phyloP scores from a whole-genome alignment of 2,113 vertebrate species.

The Grus americana region DNA sequence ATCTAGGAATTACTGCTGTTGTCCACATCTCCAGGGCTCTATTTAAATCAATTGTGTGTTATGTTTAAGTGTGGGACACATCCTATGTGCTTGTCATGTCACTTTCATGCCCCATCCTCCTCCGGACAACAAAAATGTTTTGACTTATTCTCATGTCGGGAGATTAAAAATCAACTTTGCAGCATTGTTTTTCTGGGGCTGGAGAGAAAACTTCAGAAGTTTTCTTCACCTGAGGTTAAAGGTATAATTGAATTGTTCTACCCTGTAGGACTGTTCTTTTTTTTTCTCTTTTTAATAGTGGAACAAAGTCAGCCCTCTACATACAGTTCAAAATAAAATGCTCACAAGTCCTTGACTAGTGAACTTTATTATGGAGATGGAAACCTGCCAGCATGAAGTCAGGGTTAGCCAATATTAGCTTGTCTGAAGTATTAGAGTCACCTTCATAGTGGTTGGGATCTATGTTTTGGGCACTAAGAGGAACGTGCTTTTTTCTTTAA shows the following conservation, averaged over 20 bases:
- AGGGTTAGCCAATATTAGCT: slow-evolving; percentile 9
- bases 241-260: slow-evolving; percentile 32
- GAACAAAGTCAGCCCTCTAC: background rate
- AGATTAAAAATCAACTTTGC: background rate
- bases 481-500: background rate
- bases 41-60: background rate
- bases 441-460: slow-evolving; percentile 2
- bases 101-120: background rate
- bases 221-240: background rate
- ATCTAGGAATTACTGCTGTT: background rate
- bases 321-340: background rate
- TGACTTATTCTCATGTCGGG: background rate
- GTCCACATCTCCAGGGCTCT: background rate
- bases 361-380: slow-evolving; percentile 51
- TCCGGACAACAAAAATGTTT: background rate
- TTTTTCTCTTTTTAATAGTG: background rate
- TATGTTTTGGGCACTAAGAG: background rate
- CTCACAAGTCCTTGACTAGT: slow-evolving; percentile 14
- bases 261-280: background rate
- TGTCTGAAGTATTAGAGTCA: slow-evolving; percentile 32
- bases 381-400: slow-evolving; percentile 39
- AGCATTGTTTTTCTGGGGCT: background rate
- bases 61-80: background rate
- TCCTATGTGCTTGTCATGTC: background rate
- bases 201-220: background rate